These are phyloP conservation scores for Diplazon laetatorius DNA, from an alignment of 2,888 invertebrate species.

Conservation along the genomic window DNA sequence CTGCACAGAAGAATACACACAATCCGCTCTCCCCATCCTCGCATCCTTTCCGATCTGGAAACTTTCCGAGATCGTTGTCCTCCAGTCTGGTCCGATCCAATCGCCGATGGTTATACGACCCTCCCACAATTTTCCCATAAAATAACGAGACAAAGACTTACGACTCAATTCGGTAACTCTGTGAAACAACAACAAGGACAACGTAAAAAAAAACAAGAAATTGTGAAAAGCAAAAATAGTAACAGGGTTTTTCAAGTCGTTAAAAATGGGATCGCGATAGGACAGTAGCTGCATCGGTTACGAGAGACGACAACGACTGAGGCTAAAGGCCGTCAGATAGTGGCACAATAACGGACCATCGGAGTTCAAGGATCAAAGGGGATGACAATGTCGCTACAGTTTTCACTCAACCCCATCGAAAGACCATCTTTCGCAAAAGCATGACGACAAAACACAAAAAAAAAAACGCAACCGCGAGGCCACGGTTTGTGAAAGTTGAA, in stretches of 20 bases:
- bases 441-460: constrained; percentile 51
- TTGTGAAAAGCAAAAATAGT: constrained; percentile 28
- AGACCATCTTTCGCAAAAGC: constrained; percentile 10
- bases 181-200: constrained; percentile 5
- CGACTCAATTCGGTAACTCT: constrained; percentile 37
- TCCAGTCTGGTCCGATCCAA: constrained; percentile 54
- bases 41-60: constrained; percentile 66
- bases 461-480: constrained; percentile 46
- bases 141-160: constrained; percentile 58
- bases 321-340: constrained; percentile 18
- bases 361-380: constrained; percentile 26
- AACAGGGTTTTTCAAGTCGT: constrained; percentile 37
- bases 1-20: constrained; percentile 46
- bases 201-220: background rate
- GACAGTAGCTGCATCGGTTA: constrained; percentile 36
- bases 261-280: constrained; percentile 36
- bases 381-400: constrained; percentile 11
- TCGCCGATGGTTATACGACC: constrained; percentile 62
- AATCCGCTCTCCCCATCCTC: constrained; percentile 15
- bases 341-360: constrained; percentile 35
- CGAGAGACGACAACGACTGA: constrained; percentile 27
- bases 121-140: constrained; percentile 60
- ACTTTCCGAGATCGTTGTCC: constrained; percentile 68
- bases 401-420: constrained; percentile 28
- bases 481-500: background rate